Conservation (phyloP, 2,113 vertebrate species). For the Petrocephalus microphthalmus region DNA sequence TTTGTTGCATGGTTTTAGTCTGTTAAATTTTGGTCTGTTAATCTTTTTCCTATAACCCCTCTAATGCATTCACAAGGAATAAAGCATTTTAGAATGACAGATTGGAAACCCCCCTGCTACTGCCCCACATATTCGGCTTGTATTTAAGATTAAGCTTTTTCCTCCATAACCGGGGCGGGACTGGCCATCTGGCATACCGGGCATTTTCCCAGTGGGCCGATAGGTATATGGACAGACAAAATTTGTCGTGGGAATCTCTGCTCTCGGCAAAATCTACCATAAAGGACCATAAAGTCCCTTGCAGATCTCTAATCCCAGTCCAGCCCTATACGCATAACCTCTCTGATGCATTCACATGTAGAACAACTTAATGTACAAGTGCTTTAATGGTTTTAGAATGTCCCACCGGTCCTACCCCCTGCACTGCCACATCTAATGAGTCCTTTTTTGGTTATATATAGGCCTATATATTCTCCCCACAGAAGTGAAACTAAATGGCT, state of each 20-base stretch:
- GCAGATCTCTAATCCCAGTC: too few relatives aligned
- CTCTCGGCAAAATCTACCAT: too few relatives aligned
- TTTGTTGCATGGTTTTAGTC: neutral
- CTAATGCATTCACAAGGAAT: neutral
- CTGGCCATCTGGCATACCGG: too few relatives aligned
- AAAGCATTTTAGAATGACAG: too few relatives aligned
- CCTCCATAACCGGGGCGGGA: too few relatives aligned
- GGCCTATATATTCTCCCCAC: neutral
- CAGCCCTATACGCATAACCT: neutral
- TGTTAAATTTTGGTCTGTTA: neutral
- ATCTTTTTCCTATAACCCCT: neutral
- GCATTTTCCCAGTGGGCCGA: too few relatives aligned
- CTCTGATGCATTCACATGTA: neutral
- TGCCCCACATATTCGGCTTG: too few relatives aligned
- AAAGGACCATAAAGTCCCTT: too few relatives aligned
- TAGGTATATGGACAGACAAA: too few relatives aligned
- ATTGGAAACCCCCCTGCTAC: too few relatives aligned
- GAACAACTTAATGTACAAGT: neutral
- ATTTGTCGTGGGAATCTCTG: too few relatives aligned
- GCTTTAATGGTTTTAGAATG: neutral
- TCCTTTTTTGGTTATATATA: neutral
- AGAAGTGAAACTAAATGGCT: neutral
- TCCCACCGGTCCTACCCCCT: neutral
- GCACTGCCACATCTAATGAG: neutral
- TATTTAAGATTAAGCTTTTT: too few relatives aligned